phyloP scores from a whole-genome alignment of 2,888 invertebrate genomes.

The Rhagonycha fulva region DNA sequence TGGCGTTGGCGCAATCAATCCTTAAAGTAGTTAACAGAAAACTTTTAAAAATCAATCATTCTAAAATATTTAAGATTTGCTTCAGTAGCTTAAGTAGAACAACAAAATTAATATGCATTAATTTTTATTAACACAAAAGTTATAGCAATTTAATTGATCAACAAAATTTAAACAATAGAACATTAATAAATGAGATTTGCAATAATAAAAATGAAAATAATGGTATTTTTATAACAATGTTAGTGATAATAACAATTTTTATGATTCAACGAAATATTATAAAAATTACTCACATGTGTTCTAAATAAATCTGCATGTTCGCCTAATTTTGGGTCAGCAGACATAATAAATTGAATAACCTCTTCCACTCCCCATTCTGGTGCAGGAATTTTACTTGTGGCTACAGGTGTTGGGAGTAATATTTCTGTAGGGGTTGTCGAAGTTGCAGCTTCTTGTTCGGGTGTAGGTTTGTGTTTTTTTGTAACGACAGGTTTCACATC shows the following conservation, averaged over 20 bases:
- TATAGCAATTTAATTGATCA: neutral
- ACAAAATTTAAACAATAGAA: neutral
- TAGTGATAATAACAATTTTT: neutral
- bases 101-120: neutral
- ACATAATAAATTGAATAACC: slow-evolving; percentile 88
- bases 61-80: neutral
- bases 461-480: slow-evolving; percentile 50
- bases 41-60: no score
- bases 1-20: no score
- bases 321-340: slow-evolving; percentile 81
- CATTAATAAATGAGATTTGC: neutral
- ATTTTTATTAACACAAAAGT: neutral
- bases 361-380: slow-evolving; percentile 94
- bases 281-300: slow-evolving; percentile 78
- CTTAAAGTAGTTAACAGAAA: no score
- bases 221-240: no score
- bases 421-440: slow-evolving; percentile 64
- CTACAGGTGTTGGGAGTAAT: slow-evolving; percentile 48
- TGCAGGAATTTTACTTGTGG: slow-evolving; percentile 62
- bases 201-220: no score
- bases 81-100: no score
- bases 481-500: slow-evolving; percentile 45
- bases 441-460: slow-evolving; percentile 69
- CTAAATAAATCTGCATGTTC: slow-evolving; percentile 90
- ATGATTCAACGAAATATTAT: neutral